Percentiles rank a stretch among this genome's conserved stretches.
Evolutionary conservation across 2,797 vertebrate genomes (phyloP).

Genomic region (Moxostoma hubbsi): DNA sequence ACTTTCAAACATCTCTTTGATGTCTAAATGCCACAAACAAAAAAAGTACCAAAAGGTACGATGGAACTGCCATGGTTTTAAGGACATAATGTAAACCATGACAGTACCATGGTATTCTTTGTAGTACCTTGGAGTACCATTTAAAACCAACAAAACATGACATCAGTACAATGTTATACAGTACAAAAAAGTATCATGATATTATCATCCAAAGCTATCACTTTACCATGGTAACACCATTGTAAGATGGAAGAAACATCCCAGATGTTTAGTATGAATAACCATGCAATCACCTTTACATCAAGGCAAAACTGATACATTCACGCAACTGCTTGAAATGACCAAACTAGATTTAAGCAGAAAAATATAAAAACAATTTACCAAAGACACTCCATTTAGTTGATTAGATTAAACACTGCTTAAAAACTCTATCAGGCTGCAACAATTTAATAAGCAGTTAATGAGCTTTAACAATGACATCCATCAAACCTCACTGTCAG

Average conservation of each 20-base stretch:
- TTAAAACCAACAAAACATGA: too few relatives aligned
- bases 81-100: too few relatives aligned
- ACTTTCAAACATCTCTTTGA: too few relatives aligned
- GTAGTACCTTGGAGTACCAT: too few relatives aligned
- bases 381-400: conserved; percentile 39
- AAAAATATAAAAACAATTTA: conserved; percentile 44
- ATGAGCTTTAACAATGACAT: conserved; percentile 42
- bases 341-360: conserved; percentile 23
- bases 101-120: too few relatives aligned
- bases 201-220: background rate
- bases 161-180: too few relatives aligned
- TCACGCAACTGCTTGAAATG: conserved; percentile 18
- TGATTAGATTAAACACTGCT: conserved; percentile 34
- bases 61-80: too few relatives aligned
- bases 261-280: background rate
- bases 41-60: too few relatives aligned
- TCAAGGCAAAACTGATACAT: conserved; percentile 22
- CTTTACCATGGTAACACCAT: too few relatives aligned
- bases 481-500: conserved; percentile 11
- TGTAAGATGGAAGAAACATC: background rate
- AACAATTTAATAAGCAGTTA: conserved; percentile 38
- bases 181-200: background rate
- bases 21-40: too few relatives aligned
- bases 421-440: conserved; percentile 41
- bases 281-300: conserved; percentile 17